Evolutionary conservation across 30 jellyfish, hydroid and myxozoan genomes (phyloP), one percentile per base, ranked within the genome.

Genomic region (Hydractinia symbiolongicarpus): DNA sequence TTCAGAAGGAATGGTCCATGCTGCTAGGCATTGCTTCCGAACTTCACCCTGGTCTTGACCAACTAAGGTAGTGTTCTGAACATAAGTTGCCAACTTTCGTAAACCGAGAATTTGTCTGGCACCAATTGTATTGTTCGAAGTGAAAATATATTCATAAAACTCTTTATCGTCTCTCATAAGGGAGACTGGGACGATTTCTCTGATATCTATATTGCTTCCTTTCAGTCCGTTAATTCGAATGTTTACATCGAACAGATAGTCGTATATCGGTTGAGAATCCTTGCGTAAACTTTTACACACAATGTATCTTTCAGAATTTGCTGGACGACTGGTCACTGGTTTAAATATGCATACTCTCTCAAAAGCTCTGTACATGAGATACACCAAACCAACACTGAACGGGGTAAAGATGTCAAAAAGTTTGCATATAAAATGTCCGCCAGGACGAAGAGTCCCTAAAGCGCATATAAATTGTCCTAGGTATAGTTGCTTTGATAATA

Each of bases 241-340:
- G 61, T 91, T 91, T 16, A 91, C 55, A 14, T 82, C 85, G 66
- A 91, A 86, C 96, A 91, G 78, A 84, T 91, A 91, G 61, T 86
- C 95, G 60, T 91, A 94, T 7, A 91, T 83, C 19, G 55, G 86
- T 8, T 58, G 61, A 8, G 96, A 62, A 71, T 83, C 84, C 6
- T 78, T 81, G 15, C 84, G 88, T 52, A 79, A 77, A 53, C 86
- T 80, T 55, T 83, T 79, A 84, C 98, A 91, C 10, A 91, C 92
- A 4, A 91, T 73, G 57, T 91, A 91, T 55, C 98, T 83, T 67
- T 91, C 98, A n/a, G 96, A 86, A 62, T 91, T 91, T 4, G 98
- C 98, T 40, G 98, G 98, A 21, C 98, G 85, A 73, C 98, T 91
- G 10, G 98, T 91, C 8, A 83, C 90, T 2, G 98, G 98, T 56